Evolutionary conservation across 2,797 vertebrate genomes (phyloP).

Genomic region (Petrocephalus sullivani): DNA sequence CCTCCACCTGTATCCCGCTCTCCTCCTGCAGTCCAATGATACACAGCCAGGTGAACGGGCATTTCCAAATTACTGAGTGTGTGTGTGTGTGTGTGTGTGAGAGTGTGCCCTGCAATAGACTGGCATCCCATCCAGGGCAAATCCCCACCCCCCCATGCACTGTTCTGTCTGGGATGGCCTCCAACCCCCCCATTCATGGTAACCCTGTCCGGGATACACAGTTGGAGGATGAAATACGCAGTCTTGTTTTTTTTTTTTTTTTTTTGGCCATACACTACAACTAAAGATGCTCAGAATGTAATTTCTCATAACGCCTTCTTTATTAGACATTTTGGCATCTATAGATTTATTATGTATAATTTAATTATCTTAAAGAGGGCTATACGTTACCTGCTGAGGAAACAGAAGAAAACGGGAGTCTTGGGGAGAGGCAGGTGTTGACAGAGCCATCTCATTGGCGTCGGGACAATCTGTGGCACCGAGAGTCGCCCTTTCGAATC

Average conservation of each 20-base stretch:
- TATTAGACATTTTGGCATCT: not conserved
- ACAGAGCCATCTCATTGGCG: not conserved
- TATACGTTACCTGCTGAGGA: not conserved
- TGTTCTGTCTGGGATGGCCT: not conserved
- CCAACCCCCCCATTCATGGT: not conserved
- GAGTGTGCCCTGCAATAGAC: not conserved
- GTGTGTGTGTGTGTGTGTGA: not conserved
- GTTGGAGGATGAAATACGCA: not conserved
- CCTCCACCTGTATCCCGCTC: not conserved
- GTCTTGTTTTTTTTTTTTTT: not conserved
- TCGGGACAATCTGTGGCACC: not conserved
- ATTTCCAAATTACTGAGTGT: not conserved
- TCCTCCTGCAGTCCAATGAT: not conserved
- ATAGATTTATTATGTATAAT: not conserved
- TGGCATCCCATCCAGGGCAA: not conserved
- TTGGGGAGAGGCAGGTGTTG: not conserved
- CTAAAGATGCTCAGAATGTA: not conserved
- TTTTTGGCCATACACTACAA: not conserved
- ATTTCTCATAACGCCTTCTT: not conserved
- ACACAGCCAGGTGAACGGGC: not conserved
- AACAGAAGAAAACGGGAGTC: not conserved
- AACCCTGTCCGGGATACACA: not conserved
- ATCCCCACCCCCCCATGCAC: not conserved
- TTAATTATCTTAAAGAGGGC: not conserved
- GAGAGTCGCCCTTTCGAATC: not conserved